A percentile compares a stretch with the other conserved stretches of the same genome.
These are phyloP conservation scores for Helicolenus hilgendorfi DNA, from an alignment of 2,797 vertebrate species.

Conservation along the genomic window DNA sequence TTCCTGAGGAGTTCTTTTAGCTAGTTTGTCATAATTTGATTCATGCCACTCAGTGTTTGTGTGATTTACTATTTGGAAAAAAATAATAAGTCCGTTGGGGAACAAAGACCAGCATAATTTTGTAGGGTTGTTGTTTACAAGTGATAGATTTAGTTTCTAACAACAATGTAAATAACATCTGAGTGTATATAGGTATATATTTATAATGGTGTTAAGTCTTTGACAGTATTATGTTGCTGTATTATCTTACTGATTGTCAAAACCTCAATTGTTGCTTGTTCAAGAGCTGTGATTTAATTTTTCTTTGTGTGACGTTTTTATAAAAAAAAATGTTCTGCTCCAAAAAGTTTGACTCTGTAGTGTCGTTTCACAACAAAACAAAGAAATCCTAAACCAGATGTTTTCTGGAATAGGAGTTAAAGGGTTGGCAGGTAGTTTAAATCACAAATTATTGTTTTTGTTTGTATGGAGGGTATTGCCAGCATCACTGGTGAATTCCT, in stretches of 20 bases:
- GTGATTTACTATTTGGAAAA: conserved; percentile 15
- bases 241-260: conserved; percentile 31
- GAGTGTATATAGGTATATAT: conserved; percentile 47
- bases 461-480: not conserved
- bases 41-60: conserved; percentile 25
- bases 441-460: not conserved
- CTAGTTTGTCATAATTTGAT: not conserved
- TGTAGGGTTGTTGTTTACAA: not conserved
- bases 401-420: not conserved
- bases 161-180: conserved; percentile 48
- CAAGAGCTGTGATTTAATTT: conserved; percentile 53
- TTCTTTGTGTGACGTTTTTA: conserved; percentile 67
- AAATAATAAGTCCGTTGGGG: not conserved
- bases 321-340: conserved; percentile 29
- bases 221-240: conserved; percentile 54
- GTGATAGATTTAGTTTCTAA: conserved; percentile 25
- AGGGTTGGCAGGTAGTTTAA: not conserved
- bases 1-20: conserved; percentile 38
- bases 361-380: not conserved
- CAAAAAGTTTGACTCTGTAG: not conserved
- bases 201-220: conserved; percentile 43
- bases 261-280: conserved; percentile 55
- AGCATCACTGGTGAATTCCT: not conserved
- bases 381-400: not conserved
- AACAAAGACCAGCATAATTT: conserved; percentile 12